Conservation (phyloP, 2,113 vertebrate species). For the Triplophysa rosa region DNA sequence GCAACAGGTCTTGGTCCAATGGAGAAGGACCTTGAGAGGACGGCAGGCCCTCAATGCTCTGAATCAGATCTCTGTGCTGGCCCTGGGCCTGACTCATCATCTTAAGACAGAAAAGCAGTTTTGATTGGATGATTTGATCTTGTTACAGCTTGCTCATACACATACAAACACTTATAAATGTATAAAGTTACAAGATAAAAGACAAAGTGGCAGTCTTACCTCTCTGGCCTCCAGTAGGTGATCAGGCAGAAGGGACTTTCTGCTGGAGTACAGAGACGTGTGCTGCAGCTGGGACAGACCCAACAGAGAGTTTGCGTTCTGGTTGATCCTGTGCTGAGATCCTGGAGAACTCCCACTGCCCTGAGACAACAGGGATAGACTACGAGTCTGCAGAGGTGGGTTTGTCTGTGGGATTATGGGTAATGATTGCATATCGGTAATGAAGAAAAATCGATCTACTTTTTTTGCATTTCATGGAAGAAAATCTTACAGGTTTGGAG, state of each 20-base stretch:
- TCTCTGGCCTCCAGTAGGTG: slow-evolving; percentile 93
- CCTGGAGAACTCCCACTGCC: slow-evolving; percentile 90
- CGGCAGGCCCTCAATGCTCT: slow-evolving; percentile 91
- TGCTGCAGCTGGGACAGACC: slow-evolving; percentile 81
- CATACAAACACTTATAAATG: no score
- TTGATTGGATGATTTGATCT: no score
- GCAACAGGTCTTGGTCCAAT: slow-evolving; percentile 93
- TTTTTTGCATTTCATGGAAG: not conserved
- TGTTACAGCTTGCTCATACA: not conserved
- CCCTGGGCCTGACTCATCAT: slow-evolving; percentile 96
- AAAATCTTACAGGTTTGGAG: no score
- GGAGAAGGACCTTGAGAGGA: slow-evolving; percentile 85
- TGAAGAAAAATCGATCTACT: not conserved
- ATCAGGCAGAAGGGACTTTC: slow-evolving; percentile 87
- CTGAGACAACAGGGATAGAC: slow-evolving; percentile 92
- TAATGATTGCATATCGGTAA: not conserved
- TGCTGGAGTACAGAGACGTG: slow-evolving; percentile 77
- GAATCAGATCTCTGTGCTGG: slow-evolving; percentile 92
- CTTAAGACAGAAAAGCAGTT: slow-evolving; percentile 59
- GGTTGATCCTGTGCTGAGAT: slow-evolving; percentile 84
- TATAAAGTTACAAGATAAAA: no score
- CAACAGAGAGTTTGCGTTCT: slow-evolving; percentile 84
- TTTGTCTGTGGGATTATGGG: slow-evolving; percentile 79
- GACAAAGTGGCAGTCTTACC: slow-evolving; percentile 70
- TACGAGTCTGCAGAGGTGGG: slow-evolving; percentile 91